Conservation (phyloP, 1,140 invertebrate species). For the Halesus radiatus region DNA sequence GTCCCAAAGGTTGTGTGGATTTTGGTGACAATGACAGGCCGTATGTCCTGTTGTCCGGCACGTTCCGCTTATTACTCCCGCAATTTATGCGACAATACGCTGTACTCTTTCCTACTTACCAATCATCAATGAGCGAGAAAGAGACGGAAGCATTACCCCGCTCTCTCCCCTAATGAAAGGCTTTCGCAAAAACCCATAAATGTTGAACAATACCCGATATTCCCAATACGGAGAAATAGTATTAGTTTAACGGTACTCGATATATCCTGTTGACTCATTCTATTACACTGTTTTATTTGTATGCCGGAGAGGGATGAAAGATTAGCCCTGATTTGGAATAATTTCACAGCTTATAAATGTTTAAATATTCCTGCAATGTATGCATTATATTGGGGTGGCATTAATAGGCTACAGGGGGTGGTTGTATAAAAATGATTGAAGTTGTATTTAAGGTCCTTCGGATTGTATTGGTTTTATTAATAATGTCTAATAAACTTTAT, state of each 20-base stretch:
- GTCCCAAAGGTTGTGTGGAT: slow-evolving; percentile 44
- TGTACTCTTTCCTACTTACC: not conserved
- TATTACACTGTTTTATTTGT: not conserved
- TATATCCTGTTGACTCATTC: slow-evolving; percentile 35
- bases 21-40: slow-evolving; percentile 56
- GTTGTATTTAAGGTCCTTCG: slow-evolving; percentile 1
- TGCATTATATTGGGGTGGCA: slow-evolving; percentile 57
- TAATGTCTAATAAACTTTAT: too few relatives aligned
- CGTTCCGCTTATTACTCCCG: slow-evolving; percentile 43
- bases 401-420: slow-evolving; percentile 46
- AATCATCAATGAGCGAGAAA: not conserved
- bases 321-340: slow-evolving; percentile 33
- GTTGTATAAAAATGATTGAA: not conserved
- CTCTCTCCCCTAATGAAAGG: slow-evolving; percentile 45
- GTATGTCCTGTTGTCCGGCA: slow-evolving; percentile 54
- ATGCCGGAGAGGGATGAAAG: slow-evolving; percentile 43
- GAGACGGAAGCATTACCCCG: slow-evolving; percentile 1
- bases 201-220: slow-evolving; percentile 57
- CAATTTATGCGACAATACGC: slow-evolving; percentile 14
- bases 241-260: slow-evolving; percentile 44
- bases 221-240: slow-evolving; percentile 54
- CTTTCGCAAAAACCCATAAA: slow-evolving; percentile 57
- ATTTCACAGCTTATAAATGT: slow-evolving; percentile 54
- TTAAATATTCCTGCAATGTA: slow-evolving; percentile 58
- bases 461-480: not conserved